Evolutionary conservation across 1,140 invertebrate genomes (phyloP).

Genomic region (Plutomurus gul): DNA sequence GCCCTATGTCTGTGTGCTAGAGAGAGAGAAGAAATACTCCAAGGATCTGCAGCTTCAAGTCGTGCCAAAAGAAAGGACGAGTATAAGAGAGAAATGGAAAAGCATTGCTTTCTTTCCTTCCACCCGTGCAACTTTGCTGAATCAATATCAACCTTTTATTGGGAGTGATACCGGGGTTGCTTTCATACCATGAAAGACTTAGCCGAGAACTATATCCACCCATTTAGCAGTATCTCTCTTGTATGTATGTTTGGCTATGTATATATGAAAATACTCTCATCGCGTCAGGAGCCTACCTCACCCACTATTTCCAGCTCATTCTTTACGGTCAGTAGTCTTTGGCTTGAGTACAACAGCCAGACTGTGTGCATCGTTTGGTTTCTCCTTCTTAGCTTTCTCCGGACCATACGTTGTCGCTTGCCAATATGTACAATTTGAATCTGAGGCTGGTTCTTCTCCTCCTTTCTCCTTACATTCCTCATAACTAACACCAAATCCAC

Average conservation of each 20-base stretch:
- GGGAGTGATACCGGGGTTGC: slow-evolving; percentile 18
- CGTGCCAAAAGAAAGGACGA: neutral
- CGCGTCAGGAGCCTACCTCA: neutral
- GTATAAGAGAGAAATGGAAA: neutral
- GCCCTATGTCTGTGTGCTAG: slow-evolving; percentile 6
- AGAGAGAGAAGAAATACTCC: no score
- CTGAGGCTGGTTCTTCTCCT: no score
- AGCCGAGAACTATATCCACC: neutral
- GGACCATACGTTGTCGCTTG: neutral
- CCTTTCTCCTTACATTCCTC: no score
- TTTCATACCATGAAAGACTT: slow-evolving; percentile 9
- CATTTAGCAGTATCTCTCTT: neutral
- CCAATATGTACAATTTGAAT: no score
- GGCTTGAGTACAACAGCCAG: neutral
- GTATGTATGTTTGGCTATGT: neutral
- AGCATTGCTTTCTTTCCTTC: slow-evolving; percentile 22
- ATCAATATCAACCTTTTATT: slow-evolving; percentile 45
- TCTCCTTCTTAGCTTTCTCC: neutral
- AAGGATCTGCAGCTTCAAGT: slow-evolving; percentile 1
- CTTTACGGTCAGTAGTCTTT: slow-evolving; percentile 24
- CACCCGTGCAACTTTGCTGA: slow-evolving; percentile 36
- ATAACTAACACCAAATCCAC: no score
- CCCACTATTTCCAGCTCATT: slow-evolving; percentile 2
- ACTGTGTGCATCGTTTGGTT: neutral
- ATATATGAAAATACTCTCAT: neutral